Percentiles rank a stretch among this genome's conserved stretches.
Evolutionary conservation across 2,113 vertebrate genomes (phyloP).

Genomic region (Falcunculus frontatus): DNA sequence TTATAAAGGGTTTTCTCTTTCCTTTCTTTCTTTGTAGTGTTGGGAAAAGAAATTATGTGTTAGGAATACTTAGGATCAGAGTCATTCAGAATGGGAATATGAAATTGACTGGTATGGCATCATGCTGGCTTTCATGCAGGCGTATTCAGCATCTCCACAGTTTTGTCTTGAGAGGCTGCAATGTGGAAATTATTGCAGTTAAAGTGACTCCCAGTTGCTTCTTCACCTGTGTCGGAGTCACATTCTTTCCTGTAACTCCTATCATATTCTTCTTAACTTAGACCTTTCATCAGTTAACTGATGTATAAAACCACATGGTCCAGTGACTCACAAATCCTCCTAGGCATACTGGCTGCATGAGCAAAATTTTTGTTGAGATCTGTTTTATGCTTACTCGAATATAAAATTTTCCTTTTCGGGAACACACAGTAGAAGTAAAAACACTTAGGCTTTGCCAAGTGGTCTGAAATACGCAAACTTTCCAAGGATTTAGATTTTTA

Average conservation of each 20-base stretch:
- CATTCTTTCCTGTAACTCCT: not conserved
- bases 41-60: not conserved
- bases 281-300: not conserved
- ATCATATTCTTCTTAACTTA: not conserved
- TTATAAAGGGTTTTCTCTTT: not conserved
- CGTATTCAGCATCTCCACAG: fast-evolving
- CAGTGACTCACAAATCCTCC: not conserved
- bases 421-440: not conserved
- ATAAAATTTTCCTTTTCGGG: not conserved
- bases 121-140: not conserved
- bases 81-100: not conserved
- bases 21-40: not conserved
- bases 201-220: not conserved
- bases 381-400: not conserved
- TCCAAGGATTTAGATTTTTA: not conserved
- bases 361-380: not conserved
- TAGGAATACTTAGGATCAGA: not conserved
- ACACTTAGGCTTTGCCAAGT: not conserved
- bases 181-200: not conserved
- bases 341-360: not conserved
- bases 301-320: not conserved
- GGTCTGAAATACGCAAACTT: not conserved
- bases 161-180: not conserved
- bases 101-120: fast-evolving
- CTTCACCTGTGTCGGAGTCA: not conserved